These are phyloP conservation scores for Chunga burmeisteri DNA, from an alignment of 2,113 vertebrate species.

Conservation along the genomic window DNA sequence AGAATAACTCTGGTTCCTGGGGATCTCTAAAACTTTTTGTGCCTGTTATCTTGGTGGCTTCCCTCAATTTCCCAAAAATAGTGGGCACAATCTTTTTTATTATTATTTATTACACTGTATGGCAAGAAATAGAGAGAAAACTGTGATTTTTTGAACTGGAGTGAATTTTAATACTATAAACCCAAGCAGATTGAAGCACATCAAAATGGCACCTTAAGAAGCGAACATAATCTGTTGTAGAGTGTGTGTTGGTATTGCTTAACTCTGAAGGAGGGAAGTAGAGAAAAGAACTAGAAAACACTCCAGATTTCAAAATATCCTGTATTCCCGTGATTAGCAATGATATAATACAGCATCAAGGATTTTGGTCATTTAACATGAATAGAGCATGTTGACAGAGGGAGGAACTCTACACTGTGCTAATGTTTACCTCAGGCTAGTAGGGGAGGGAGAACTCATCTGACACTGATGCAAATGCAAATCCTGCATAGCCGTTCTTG, in stretches of 20 bases:
- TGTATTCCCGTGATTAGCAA: background rate
- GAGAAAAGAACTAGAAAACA: background rate
- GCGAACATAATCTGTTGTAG: background rate
- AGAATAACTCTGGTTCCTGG: background rate
- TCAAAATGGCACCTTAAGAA: background rate
- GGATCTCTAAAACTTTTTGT: background rate
- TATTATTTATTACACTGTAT: background rate
- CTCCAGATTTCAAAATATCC: background rate
- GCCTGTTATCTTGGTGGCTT: background rate
- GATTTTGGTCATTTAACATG: background rate
- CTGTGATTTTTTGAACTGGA: background rate
- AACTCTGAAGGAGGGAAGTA: background rate
- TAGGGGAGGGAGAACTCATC: background rate
- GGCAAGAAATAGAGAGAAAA: background rate
- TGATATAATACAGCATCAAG: background rate
- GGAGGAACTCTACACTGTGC: background rate
- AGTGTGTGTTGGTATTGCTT: background rate
- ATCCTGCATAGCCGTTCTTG: background rate
- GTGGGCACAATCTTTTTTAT: background rate
- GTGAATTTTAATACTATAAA: background rate
- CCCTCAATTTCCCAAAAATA: background rate
- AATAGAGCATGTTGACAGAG: background rate
- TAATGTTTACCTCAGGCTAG: background rate
- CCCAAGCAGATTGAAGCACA: background rate
- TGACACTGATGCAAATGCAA: background rate